Evolutionary conservation across 2,113 vertebrate species (phyloP).

Genomic region (Pandion haliaetus): DNA sequence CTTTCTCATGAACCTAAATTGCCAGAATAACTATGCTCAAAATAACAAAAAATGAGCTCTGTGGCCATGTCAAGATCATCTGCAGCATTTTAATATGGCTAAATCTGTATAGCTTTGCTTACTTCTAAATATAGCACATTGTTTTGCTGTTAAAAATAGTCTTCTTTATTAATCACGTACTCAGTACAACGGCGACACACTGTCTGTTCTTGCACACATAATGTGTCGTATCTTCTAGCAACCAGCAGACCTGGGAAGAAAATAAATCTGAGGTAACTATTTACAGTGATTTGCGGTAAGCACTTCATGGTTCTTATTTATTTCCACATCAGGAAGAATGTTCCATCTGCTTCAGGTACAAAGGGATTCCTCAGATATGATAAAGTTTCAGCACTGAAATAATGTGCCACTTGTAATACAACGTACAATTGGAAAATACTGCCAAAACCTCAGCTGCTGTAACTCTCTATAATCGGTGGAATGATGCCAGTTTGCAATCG

Average conservation of each 20-base stretch:
- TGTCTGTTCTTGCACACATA: not conserved
- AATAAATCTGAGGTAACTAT: constrained; percentile 25
- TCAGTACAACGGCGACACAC: not conserved
- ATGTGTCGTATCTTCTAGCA: not conserved
- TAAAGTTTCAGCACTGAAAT: not conserved
- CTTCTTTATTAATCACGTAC: not conserved
- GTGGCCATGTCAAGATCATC: not conserved
- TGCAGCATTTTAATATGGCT: not conserved
- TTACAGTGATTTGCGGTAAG: not conserved
- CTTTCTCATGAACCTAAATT: not conserved
- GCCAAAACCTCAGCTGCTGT: constrained; percentile 8
- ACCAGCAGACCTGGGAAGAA: not conserved
- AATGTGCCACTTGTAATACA: not conserved
- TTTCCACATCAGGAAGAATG: not conserved
- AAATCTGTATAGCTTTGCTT: not conserved
- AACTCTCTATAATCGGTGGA: not conserved
- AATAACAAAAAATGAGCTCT: not conserved
- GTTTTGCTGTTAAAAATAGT: constrained; percentile 54
- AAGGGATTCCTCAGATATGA: constrained; percentile 31
- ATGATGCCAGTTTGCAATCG: not conserved
- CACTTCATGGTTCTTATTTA: not conserved
- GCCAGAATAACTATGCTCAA: not conserved
- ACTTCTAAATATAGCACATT: constrained; percentile 35
- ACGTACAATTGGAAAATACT: not conserved
- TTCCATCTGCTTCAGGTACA: not conserved